Base-by-base conservation (phyloP, 2,888 invertebrate species). In the Aporophyla nigra region DNA sequence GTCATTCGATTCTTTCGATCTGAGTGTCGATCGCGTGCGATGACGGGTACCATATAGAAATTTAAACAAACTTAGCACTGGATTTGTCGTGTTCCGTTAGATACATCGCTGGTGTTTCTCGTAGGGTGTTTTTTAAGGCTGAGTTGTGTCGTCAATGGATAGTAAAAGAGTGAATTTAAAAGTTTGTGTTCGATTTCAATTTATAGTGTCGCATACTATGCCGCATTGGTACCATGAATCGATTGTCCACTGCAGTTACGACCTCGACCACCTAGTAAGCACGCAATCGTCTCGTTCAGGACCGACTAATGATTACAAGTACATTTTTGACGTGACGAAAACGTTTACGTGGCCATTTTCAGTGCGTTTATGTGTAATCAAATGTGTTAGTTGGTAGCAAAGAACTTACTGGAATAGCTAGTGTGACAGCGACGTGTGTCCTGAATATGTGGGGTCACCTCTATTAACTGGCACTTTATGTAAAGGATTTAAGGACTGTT, bases 211-310 rank as follows among this genome's bases (percentile, higher is more conserved):
- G 94, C 94, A 95, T 93, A 93, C 91, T 92, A 92, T 93, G 93
- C 94, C 94, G 94, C 94, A 94, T 95, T 93, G 92, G 94, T 95
- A 94, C 94, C 87, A 87, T 92, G 95, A 95, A 96, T 96, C 95
- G 95, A 96, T 95, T 95, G 95, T 93, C 94, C 94, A 93, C 93
- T 95, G 95, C 95, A 93, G 95, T 93, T 92, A 92, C 90, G 93
- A 91, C 95, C 94, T 94, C 95, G 95, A 93, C 95, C 94, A 95
- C 95, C 93, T 91, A 90, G 88, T 86, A 89, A 91, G 93, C 95
- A 96, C 94, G 95, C 95, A 94, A 96, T 93, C 93, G 92, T 93
- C 93, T 94, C 92, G 90, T 93, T 92, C 90, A 88, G 86, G 89
- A 90, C 90, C 80, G 86, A 88, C 90, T 92, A 92, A 92, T 92